Base-by-base conservation (phyloP, 2,797 vertebrate genomes). In the Acanthurus tractus region DNA sequence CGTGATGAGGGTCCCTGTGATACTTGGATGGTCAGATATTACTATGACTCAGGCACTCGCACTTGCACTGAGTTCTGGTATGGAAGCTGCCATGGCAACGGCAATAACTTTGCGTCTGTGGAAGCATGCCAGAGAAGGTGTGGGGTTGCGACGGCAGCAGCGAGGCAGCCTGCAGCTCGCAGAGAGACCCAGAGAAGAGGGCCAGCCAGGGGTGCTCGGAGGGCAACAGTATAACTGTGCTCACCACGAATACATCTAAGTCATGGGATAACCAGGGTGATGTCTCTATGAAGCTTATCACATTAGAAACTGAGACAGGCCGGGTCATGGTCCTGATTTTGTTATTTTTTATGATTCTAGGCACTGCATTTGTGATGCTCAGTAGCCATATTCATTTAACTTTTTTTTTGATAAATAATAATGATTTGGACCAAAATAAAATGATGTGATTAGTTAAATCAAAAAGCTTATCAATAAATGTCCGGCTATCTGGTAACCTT, bases 61-160 rank as follows among this genome's bases (percentile, higher is more conserved):
- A 96, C 76, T 80, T 99, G 98, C 69, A 96, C 95, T 34, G 95
- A 96, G 10, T 98, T 99, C 89, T 99, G 97, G 98, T 99, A 95
- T 0, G 97, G 98, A 0, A 94, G 96, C 75, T 99, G 98, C 82
- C 94, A 96, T 0, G 98, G 98, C 74, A 99, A 99, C 6, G 86
- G 73, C 74, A 99, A 99, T 79, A 98, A 96, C 91, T 99, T 99
- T 79, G 53, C 67, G 40, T 93, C 95, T 0, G 91, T 96, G 89
- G 95, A 95, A 8, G 95, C 93, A 49, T 99, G 98, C 80, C 91
- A 94, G 90, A 91, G 66, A 75, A 65, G 44, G 0, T 99, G 98
- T 80, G 87, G 38, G 15, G 71, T 65, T 40, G 38, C 8, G 10
- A 2, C 2, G 0, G 38, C 38, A 12, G 44, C 61, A 50, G 54